Evolutionary conservation across 2,113 vertebrate genomes (phyloP).

Genomic region (Vulpes ferrilata): DNA sequence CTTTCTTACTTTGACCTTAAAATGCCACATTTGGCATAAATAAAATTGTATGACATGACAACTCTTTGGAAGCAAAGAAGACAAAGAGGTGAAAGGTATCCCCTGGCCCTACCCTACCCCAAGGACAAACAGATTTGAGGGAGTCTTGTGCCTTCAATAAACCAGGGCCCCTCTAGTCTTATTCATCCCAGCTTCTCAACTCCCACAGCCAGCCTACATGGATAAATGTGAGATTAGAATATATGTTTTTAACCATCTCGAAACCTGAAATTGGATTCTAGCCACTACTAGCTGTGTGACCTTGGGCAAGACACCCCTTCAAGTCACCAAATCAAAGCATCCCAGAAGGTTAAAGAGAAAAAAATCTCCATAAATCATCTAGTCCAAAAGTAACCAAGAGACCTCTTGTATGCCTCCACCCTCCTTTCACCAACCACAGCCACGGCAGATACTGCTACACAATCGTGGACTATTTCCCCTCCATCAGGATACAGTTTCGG

Average conservation of each 20-base stretch:
- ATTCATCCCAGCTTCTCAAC: neutral
- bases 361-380: neutral
- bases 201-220: neutral
- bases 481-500: neutral
- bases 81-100: neutral
- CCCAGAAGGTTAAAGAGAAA: conserved; percentile 2
- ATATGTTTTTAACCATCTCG: neutral
- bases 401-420: neutral
- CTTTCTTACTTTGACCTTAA: conserved; percentile 44
- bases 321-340: conserved; percentile 38
- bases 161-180: neutral
- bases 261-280: neutral
- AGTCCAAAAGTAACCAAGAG: neutral
- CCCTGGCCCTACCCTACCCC: neutral
- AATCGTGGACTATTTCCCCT: neutral
- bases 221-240: neutral
- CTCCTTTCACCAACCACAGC: neutral
- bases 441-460: neutral
- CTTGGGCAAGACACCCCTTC: neutral
- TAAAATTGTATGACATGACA: neutral
- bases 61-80: neutral
- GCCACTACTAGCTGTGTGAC: neutral
- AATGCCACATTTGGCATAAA: neutral
- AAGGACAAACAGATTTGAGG: neutral
- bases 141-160: neutral